Base-by-base conservation (phyloP, 2,113 vertebrate species). In the Synodontis membranacea region DNA sequence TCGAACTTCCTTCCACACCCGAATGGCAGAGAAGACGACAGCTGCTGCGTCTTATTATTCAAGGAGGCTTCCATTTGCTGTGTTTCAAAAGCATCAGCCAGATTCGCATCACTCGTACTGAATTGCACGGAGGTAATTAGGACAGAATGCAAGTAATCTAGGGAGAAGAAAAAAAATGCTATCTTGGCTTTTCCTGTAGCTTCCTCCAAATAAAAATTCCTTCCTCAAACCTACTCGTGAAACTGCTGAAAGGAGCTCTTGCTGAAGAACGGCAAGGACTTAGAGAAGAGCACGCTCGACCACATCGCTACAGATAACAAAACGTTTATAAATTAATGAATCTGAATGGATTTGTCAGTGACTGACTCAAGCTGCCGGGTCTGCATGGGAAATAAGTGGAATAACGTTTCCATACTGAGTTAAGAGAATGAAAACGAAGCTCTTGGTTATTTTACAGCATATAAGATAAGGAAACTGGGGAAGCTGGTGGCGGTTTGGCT, bases 71-170 rank as follows among this genome's bases (percentile, higher is more conserved):
- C 58, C 48, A 54, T 56, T 37, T 56, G 21, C 28, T 50, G 7
- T 31, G 52, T 25, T 62, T n/a, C 42, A 52, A 78, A 76, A 6
- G n/a, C 42, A 25, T 78, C 54, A 50, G 60, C 46, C 46, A 44
- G 37, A n/a, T 31, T 52, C n/a, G 17, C 11, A 31, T 28, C 37
- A 74, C 28, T 31, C 4, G 19, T 39, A 4, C 37, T 70, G 37
- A 66, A 85, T 85, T 39, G 76, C 75, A 52, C 9, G 58, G 66
- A 80, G 21, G 84, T 42, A 46, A 80, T 86, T 80, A 82, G 80
- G 17, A 68, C 21, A 58, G 58, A 80, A 15, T 58, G 28, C 21
- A 15, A 80, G 23, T 7, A 23, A 39, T 80, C n/a, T 34, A 11
- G 50, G 28, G 28, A 80, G 12, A 80, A 39, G 2, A 58, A 42